Base-by-base conservation (phyloP, 1,140 invertebrate genomes). In the Danaus melanippus region DNA sequence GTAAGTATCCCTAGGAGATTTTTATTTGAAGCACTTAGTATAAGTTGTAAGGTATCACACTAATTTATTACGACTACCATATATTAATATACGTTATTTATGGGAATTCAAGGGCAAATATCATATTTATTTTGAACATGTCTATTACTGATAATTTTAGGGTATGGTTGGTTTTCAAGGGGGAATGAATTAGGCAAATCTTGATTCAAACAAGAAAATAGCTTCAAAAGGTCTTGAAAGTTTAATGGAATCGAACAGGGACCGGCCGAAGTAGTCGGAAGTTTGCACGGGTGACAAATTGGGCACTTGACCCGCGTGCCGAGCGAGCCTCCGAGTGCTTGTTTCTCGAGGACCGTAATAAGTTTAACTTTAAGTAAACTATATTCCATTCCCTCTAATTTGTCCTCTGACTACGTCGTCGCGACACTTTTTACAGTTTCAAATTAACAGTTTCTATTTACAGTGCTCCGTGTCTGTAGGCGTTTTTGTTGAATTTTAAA, bases 321-420 rank as follows among this genome's bases (percentile, higher is more conserved):
- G 71, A 67, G 69, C 74, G 70, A 74, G 74, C 71, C 78, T 79
- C 70, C 77, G 69, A 78, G 75, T 72, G 74, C 73, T 80, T 84
- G 80, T 85, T 82, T 71, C 79, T 78, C 67, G 73, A 84, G 81
- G 69, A 82, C 79, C 81, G 80, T 84, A 86, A 86, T 86, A 86
- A 86, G 79, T 86, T 86, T 84, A 86, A 86, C 81, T 84, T 84
- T 74, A 86, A 84, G 81, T 86, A 86, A 86, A 86, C 84, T 86
- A 86, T 86, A 83, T 86, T 79, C 81, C 78, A 79, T 83, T 82
- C 79, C 77, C 75, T 84, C 77, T 84, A 86, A 86, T 86, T 86
- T 86, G 76, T 77, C 62, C 74, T 76, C 68, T 64, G 62, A 66
- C 67, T 72, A 67, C 72, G 53, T 55, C 60, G 71, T 51, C 60